phyloP scores from a whole-genome alignment of 1,140 invertebrate genomes.

The Vollenhovia emeryi region DNA sequence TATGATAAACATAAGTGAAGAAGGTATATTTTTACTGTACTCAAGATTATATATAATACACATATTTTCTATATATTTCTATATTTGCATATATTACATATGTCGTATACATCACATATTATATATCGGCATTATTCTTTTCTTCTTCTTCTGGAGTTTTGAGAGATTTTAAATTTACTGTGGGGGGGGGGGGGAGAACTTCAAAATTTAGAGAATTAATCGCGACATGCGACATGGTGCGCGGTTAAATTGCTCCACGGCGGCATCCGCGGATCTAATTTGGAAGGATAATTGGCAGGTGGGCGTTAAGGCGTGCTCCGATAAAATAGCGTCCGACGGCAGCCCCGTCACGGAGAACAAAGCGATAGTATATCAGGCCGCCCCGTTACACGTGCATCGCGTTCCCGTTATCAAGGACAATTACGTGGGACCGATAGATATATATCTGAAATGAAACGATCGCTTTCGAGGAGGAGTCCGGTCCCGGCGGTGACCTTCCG shows the following conservation, averaged over 20 bases:
- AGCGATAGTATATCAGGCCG: slow-evolving; percentile 71
- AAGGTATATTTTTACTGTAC: no score
- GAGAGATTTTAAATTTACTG: no score
- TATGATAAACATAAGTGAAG: no score
- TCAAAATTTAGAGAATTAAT: not conserved
- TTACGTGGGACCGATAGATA: slow-evolving; percentile 64
- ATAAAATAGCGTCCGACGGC: slow-evolving; percentile 54
- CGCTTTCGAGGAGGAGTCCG: slow-evolving; percentile 65
- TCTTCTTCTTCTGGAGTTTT: no score
- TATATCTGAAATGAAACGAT: slow-evolving; percentile 71
- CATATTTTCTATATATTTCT: no score
- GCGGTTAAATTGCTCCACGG: not conserved
- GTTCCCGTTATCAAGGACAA: slow-evolving; percentile 75
- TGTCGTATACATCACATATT: no score
- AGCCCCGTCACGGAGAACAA: slow-evolving; percentile 62
- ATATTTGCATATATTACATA: no score
- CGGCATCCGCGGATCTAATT: slow-evolving; percentile 17
- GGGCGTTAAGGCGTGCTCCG: slow-evolving; percentile 47
- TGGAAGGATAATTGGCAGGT: slow-evolving; percentile 33
- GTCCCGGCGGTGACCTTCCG: slow-evolving; percentile 63
- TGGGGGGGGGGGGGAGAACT: no score
- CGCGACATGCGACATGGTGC: not conserved
- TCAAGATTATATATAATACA: no score
- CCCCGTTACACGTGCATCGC: slow-evolving; percentile 69
- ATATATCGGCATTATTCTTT: no score